A percentile compares a stretch with the other conserved stretches of the same genome.
These are phyloP conservation scores for Bubo blakistoni DNA, from an alignment of 2,113 vertebrate species.

Conservation along the genomic window DNA sequence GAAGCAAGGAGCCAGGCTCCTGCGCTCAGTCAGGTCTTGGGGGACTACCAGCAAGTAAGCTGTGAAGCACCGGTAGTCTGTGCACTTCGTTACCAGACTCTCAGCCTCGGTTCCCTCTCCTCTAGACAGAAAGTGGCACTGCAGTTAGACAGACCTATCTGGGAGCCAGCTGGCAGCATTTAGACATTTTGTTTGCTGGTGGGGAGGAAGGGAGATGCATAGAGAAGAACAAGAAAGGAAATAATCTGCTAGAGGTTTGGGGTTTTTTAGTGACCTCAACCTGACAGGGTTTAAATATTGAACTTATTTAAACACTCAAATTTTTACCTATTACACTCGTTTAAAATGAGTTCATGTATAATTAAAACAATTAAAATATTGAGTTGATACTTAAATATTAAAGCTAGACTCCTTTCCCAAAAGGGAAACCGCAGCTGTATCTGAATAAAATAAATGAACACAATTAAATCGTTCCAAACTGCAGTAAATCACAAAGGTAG, in stretches of 20 bases:
- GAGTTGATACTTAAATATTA: constrained; percentile 34
- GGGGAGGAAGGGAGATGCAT: not conserved
- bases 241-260: not conserved
- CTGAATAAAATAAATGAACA: constrained; percentile 16
- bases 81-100: not conserved
- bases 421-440: not conserved
- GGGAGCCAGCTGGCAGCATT: not conserved
- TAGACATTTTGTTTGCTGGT: not conserved
- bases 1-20: not conserved
- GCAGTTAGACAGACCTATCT: not conserved
- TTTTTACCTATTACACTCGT: not conserved
- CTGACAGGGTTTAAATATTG: constrained; percentile 20
- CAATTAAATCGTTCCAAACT: not conserved
- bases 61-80: not conserved
- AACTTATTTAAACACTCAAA: not conserved
- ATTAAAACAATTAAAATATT: constrained; percentile 61
- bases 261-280: not conserved
- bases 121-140: not conserved
- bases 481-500: constrained; percentile 16
- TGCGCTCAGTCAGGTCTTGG: not conserved
- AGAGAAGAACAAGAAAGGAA: not conserved
- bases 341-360: constrained; percentile 39
- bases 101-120: not conserved
- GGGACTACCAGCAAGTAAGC: not conserved
- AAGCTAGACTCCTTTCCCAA: not conserved